Percentiles rank a stretch among this genome's conserved stretches.
Evolutionary conservation across 2,888 invertebrate genomes (phyloP).

Genomic region (Cryptocephalus moraei): DNA sequence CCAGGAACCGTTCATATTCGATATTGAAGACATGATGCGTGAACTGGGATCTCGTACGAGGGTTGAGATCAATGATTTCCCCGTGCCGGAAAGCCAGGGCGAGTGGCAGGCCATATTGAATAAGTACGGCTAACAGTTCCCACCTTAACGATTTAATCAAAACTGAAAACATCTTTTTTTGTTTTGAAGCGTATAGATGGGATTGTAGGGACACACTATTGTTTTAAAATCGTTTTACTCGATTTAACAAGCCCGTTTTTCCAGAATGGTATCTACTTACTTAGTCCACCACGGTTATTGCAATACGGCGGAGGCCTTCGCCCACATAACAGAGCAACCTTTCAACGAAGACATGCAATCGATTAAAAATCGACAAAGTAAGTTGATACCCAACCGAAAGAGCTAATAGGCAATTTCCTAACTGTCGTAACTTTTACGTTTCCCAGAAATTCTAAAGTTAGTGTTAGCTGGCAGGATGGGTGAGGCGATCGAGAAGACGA

Average conservation of each 20-base stretch:
- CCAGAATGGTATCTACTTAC: conserved; percentile 93
- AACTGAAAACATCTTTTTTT: background rate
- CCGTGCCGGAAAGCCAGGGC: conserved; percentile 75
- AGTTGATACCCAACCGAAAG: conserved; percentile 23
- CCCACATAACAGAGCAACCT: conserved; percentile 78
- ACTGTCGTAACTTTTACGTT: background rate
- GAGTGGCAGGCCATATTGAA: conserved; percentile 90
- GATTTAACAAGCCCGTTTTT: conserved; percentile 18
- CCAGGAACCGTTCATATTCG: conserved; percentile 92
- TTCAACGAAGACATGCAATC: conserved; percentile 88
- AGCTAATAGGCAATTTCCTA: no score
- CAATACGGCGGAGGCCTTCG: conserved; percentile 91
- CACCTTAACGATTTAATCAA: conserved; percentile 1
- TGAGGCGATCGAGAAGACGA: conserved; percentile 86
- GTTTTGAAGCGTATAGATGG: background rate
- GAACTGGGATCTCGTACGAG: conserved; percentile 79
- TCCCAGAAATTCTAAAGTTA: conserved; percentile 81
- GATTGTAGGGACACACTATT: no score
- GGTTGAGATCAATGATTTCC: conserved; percentile 76
- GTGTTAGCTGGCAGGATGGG: conserved; percentile 90
- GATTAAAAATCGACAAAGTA: conserved; percentile 94
- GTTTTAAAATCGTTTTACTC: background rate
- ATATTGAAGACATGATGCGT: conserved; percentile 94
- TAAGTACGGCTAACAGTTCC: conserved; percentile 50
- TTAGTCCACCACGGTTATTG: conserved; percentile 97